Evolutionary conservation across 2,113 vertebrate species (phyloP), one percentile per base, ranked within the genome.

Genomic region (Cyanistes caeruleus): DNA sequence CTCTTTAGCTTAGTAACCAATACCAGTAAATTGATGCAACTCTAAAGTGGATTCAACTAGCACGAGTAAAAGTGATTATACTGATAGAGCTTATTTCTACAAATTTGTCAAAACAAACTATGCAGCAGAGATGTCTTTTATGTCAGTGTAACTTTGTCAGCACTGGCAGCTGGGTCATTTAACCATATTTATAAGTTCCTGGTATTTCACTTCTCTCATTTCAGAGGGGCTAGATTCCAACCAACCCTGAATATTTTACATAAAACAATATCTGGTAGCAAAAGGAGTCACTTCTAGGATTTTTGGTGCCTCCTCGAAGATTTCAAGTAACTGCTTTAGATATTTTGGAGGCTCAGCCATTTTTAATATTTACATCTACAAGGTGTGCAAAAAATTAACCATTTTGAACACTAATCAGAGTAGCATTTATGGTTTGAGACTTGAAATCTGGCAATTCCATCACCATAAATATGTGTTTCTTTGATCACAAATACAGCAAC

Each of bases 91-190:
- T 97, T 92, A 74, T 97, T 94, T 90, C 86, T 89, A 31, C 43
- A 87, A 70, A 89, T 87, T 70, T 93, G 79, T 88, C 51, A 67
- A 77, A 92, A 87, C 58, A 94, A 95, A 79, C 77, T 44, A 11
- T 84, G 53, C 84, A 87, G 62, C 52, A 68, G 69, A 93, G 33
- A 44, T 4, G 1, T 70, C 76, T 95, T 93, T 92, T 95, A 69
- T 96, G 75, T 68, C 86, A 39, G 3, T 75, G 37, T 87, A 44
- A 84, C 69, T 81, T 15, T 88, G 64, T 94, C 94, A 95, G 73
- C 84, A 87, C 56, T 77, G 84, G 84, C 80, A 92, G 73, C 93
- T 91, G 80, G 12, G 76, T 90, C 68, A 35, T 95, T 96, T 87
- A 70, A 52, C 80, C 23, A 1, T 80, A 93, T 90, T 90, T 94